Base-by-base conservation (phyloP, 2,113 vertebrate species). In the Excalfactoria chinensis region DNA sequence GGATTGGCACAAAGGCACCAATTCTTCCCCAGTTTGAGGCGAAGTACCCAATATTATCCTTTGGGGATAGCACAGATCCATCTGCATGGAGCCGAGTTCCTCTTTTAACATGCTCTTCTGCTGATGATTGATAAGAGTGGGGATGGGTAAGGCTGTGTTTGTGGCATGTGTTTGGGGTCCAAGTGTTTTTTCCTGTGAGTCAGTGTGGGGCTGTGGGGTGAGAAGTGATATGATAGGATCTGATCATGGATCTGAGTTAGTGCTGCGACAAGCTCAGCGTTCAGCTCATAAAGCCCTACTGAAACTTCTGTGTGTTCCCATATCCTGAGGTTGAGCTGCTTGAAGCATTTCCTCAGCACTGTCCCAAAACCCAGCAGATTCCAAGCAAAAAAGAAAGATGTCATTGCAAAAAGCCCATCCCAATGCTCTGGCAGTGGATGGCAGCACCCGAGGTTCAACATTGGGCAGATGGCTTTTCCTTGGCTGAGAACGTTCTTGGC, bases 391-490 rank as follows among this genome's bases (percentile, higher is more conserved):
- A 6, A n/a, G 32, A 58, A 58, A 20, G 20, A 58, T 79, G 15
- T 0, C 4, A 0, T 3, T 9, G 26, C 51, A 53, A 55, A 55
- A 30, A 55, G 0, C n/a, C n/a, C 37, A 13, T 15, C n/a, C 40
- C 1, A 7, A 1, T 3, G 32, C 55, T 66, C 37, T 0, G 40
- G 66, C 30, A 17, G 23, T 59, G 0, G 7, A 84, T 85, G 0
- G 1, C 85, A 6, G 51, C 78, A 87, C 41, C 86, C 1, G 0
- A 62, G 81, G 68, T 69, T 55, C 3, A 2, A 63, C 1, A 9
- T 16, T 53, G 53, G 74, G 88, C 90, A 93, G 95, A 89, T 95
- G 94, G 94, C 75, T 95, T 91, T 75, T 68, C 80, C 7, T 63
- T 71, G 92, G 78, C 90, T 93, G 77, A 68, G 13, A 7, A 88